Conservation (phyloP, 2,797 vertebrate genomes). For the Hypotaenidia okinawae region DNA sequence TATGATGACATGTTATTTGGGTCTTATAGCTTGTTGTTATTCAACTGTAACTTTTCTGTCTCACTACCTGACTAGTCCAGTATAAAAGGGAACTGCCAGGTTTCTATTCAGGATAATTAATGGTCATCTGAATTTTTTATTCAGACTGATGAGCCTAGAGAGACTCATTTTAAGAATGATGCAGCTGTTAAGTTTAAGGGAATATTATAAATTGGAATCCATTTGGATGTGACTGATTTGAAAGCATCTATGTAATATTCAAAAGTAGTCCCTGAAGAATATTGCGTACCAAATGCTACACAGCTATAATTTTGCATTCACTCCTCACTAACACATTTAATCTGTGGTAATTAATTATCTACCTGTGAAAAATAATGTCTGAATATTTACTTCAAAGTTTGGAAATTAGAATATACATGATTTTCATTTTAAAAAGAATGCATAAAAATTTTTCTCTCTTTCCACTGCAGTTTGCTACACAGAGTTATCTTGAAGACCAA, state of each 20-base stretch:
- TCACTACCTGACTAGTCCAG: not conserved
- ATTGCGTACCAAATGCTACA: slow-evolving; percentile 76
- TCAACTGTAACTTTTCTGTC: not conserved
- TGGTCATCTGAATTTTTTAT: slow-evolving; percentile 78
- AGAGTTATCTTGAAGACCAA: not conserved
- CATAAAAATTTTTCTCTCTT: not conserved
- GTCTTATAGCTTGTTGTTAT: not conserved
- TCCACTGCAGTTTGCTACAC: not conserved
- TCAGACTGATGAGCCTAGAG: slow-evolving; percentile 77
- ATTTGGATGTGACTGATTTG: slow-evolving; percentile 61
- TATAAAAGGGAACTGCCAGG: slow-evolving; percentile 65
- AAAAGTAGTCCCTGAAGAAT: slow-evolving; percentile 69
- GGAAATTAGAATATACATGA: not conserved
- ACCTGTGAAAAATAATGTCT: slow-evolving; percentile 14
- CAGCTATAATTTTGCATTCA: slow-evolving; percentile 28
- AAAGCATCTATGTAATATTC: slow-evolving; percentile 65
- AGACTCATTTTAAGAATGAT: slow-evolving; percentile 83
- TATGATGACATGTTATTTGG: not conserved
- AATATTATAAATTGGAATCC: slow-evolving; percentile 79
- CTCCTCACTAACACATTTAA: slow-evolving; percentile 7
- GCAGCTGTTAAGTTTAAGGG: slow-evolving; percentile 85
- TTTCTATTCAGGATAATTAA: slow-evolving; percentile 83
- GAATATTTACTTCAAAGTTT: slow-evolving; percentile 25
- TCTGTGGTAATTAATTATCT: slow-evolving; percentile 47
- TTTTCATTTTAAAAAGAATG: not conserved